Conservation (phyloP, 2,113 vertebrate species). For the Siniperca knerii region DNA sequence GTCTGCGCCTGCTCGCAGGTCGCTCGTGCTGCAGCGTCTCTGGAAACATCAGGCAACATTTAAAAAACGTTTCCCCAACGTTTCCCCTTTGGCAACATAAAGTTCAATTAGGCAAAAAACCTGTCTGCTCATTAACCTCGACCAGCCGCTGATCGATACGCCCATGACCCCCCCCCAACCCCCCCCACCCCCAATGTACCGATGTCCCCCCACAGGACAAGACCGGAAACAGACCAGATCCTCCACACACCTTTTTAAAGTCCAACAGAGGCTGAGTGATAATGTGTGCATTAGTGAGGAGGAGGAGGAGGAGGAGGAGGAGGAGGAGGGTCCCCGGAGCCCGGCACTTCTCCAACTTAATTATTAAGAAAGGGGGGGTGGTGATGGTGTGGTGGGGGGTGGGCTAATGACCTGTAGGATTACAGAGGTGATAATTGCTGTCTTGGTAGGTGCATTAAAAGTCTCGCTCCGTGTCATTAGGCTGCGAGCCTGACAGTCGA, state of each 20-base stretch:
- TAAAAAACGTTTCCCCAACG: not conserved
- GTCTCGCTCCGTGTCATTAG: slow-evolving; percentile 74
- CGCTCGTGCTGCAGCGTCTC: not conserved
- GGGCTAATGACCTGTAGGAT: slow-evolving; percentile 83
- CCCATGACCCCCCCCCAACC: slow-evolving; percentile 23
- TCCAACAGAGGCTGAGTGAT: slow-evolving; percentile 71
- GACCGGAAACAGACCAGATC: not conserved
- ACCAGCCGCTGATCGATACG: slow-evolving; percentile 53
- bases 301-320: slow-evolving; percentile 8
- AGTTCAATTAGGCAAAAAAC: slow-evolving; percentile 69
- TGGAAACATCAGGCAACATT: not conserved
- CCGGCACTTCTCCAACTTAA: slow-evolving; percentile 74
- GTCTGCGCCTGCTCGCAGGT: no score
- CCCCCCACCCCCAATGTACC: not conserved
- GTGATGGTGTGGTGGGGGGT: not conserved
- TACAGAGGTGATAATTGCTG: slow-evolving; percentile 81
- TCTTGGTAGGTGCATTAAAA: slow-evolving; percentile 78
- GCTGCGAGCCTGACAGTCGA: slow-evolving; percentile 34
- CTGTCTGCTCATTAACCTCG: slow-evolving; percentile 61
- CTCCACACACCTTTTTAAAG: slow-evolving; percentile 49
- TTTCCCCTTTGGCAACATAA: slow-evolving; percentile 56
- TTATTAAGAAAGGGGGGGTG: slow-evolving; percentile 64
- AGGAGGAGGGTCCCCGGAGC: slow-evolving; percentile 55
- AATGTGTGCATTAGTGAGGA: slow-evolving; percentile 75
- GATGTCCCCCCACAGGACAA: not conserved